Conservation (phyloP, 2,113 vertebrate species). For the Gallinago jamesoni region DNA sequence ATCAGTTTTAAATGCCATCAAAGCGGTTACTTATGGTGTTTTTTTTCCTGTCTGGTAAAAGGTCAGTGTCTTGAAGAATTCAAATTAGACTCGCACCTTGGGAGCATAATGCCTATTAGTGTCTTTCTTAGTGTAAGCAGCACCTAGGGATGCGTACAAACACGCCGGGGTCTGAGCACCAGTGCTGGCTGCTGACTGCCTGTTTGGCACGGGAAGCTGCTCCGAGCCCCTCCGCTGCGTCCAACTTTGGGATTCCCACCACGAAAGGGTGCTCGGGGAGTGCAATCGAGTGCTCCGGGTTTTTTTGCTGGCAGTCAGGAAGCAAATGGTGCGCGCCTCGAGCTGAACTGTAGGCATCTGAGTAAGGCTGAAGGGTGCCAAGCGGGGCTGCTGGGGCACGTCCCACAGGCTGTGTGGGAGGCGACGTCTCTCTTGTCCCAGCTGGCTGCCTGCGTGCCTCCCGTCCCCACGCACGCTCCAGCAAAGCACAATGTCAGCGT, state of each 20-base stretch:
- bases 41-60: background rate
- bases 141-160: background rate
- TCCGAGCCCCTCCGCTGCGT: fast-evolving
- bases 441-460: background rate
- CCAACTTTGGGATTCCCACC: fast-evolving
- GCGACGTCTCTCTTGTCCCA: background rate
- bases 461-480: background rate
- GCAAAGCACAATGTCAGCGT: background rate
- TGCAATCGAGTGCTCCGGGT: fast-evolving
- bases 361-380: background rate
- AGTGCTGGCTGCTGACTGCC: background rate
- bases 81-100: background rate
- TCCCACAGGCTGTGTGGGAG: background rate
- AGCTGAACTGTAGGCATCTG: background rate
- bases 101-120: background rate
- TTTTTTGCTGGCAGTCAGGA: background rate
- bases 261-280: background rate
- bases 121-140: background rate
- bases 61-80: background rate
- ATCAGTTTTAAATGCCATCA: background rate
- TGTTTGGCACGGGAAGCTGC: fast-evolving
- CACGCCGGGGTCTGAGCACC: fast-evolving
- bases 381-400: fast-evolving
- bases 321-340: background rate
- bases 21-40: background rate